These are phyloP conservation scores for Sialis lutaria DNA, from an alignment of 2,888 invertebrate genomes.

Conservation along the genomic window DNA sequence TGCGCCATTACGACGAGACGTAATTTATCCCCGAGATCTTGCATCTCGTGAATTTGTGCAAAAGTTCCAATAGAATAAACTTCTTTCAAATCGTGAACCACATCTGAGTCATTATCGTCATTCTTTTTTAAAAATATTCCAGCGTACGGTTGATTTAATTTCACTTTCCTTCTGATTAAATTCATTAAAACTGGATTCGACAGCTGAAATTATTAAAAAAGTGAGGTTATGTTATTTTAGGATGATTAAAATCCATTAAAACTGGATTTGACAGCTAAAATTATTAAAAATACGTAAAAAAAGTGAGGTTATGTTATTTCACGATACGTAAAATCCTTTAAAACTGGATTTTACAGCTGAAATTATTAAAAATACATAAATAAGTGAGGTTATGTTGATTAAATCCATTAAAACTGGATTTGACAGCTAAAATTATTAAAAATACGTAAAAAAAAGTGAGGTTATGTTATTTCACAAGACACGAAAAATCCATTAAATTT, in stretches of 20 bases:
- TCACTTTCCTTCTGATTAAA: slow-evolving; percentile 80
- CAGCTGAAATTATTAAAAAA: slow-evolving; percentile 35
- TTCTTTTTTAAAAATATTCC: slow-evolving; percentile 91
- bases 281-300: too few species aligned
- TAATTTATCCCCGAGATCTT: slow-evolving; percentile 80
- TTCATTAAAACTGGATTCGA: slow-evolving; percentile 76
- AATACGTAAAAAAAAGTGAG: too few species aligned
- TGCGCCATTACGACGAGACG: slow-evolving; percentile 91
- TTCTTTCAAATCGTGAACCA: slow-evolving; percentile 69
- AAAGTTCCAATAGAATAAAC: slow-evolving; percentile 86
- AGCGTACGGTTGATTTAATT: slow-evolving; percentile 90
- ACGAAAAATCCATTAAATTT: slow-evolving; percentile 71
- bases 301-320: too few species aligned
- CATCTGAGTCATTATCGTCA: slow-evolving; percentile 74
- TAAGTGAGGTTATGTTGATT: too few species aligned
- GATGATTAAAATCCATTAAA: slow-evolving; percentile 78
- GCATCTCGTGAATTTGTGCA: slow-evolving; percentile 95
- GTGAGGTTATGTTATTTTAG: too few species aligned
- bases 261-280: slow-evolving; percentile 67
- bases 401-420: slow-evolving; percentile 78
- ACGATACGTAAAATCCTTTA: slow-evolving; percentile 87
- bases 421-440: slow-evolving; percentile 41
- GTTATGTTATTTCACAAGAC: too few species aligned
- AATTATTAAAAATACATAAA: too few species aligned
- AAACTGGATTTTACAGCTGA: slow-evolving; percentile 68